These are phyloP conservation scores for Laspeyria flexula DNA, from an alignment of 2,888 invertebrate genomes.

Conservation along the genomic window DNA sequence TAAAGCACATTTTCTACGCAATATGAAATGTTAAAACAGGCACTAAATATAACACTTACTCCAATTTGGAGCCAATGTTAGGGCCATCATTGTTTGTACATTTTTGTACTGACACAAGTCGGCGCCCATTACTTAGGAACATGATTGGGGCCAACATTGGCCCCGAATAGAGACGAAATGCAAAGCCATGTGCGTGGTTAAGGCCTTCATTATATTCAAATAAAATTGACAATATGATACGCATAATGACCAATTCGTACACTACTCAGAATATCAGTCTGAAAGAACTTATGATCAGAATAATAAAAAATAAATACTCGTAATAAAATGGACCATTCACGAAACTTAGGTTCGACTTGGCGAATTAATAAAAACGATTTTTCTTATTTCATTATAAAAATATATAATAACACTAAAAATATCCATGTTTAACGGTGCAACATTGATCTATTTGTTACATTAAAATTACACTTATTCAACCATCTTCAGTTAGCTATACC, in stretches of 20 bases:
- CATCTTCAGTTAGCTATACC: neutral
- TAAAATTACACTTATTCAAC: conserved; percentile 56
- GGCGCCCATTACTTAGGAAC: conserved; percentile 39
- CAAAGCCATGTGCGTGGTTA: conserved; percentile 42
- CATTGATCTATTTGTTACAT: conserved; percentile 69
- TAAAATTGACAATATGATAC: conserved; percentile 44
- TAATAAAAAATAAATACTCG: conserved; percentile 51
- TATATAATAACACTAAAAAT: conserved; percentile 81
- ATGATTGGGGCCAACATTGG: conserved; percentile 26
- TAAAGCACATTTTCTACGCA: conserved; percentile 41
- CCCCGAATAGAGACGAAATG: conserved; percentile 29
- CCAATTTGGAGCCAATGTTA: conserved; percentile 31
- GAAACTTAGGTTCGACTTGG: conserved; percentile 53
- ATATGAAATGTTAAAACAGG: conserved; percentile 47
- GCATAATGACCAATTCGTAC: conserved; percentile 22
- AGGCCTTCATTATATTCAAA: conserved; percentile 24
- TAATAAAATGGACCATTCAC: conserved; percentile 59
- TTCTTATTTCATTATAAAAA: conserved; percentile 76
- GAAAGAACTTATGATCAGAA: conserved; percentile 42
- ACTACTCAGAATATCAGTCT: conserved; percentile 51
- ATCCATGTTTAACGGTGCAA: conserved; percentile 75
- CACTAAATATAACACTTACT: conserved; percentile 35
- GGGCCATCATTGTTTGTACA: conserved; percentile 31
- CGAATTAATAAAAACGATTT: conserved; percentile 62
- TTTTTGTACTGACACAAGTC: conserved; percentile 31